phyloP scores from a whole-genome alignment of 2,888 invertebrate species.

The Pristionchus arcanus region DNA sequence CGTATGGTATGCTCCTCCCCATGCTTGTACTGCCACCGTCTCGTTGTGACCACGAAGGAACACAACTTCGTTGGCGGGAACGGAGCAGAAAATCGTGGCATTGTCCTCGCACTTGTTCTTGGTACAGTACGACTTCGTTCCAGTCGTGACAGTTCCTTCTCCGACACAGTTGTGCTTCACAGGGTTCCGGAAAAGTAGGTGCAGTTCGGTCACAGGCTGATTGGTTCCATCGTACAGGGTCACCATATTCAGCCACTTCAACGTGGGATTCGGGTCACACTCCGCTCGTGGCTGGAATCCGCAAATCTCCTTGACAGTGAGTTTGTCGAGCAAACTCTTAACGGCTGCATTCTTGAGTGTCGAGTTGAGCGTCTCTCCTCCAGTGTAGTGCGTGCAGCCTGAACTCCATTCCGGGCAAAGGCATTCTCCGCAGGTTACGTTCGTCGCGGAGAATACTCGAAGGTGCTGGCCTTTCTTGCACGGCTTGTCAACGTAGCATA shows the following conservation, averaged over 20 bases:
- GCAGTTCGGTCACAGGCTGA: neutral
- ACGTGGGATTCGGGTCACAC: neutral
- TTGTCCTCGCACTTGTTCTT: neutral
- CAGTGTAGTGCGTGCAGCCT: neutral
- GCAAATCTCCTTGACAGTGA: neutral
- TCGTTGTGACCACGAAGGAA: neutral
- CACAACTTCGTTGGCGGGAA: neutral
- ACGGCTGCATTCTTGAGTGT: neutral
- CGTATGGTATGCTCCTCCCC: neutral
- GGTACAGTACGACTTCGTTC: neutral
- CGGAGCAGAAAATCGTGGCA: slow-evolving; percentile 6
- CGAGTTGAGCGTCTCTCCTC: neutral
- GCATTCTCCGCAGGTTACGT: neutral
- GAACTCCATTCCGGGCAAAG: slow-evolving; percentile 1
- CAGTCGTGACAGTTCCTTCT: neutral
- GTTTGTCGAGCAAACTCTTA: neutral
- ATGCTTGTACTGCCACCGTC: neutral
- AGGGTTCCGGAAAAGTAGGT: neutral
- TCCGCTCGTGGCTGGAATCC: neutral
- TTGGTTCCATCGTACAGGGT: neutral
- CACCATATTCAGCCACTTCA: neutral
- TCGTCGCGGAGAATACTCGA: neutral
- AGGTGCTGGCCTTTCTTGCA: neutral
- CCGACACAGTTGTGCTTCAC: neutral
- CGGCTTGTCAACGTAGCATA: neutral